A percentile compares a stretch with the other conserved stretches of the same genome.
Evolutionary conservation across 2,888 invertebrate species (phyloP).

Genomic region (Caenorhabditis sp.): DNA sequence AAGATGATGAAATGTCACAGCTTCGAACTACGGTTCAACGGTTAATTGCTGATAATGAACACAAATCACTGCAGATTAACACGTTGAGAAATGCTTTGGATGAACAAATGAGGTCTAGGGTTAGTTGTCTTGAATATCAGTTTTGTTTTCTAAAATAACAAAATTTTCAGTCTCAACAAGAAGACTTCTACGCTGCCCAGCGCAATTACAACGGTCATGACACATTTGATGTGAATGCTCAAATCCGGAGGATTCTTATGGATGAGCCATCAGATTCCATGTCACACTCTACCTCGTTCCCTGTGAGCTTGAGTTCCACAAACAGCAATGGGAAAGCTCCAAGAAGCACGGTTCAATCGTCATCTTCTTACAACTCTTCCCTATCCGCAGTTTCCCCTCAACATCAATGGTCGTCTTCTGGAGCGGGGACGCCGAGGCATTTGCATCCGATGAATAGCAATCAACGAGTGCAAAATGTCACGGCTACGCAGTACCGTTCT

Average conservation of each 20-base stretch:
- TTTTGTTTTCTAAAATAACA: neutral
- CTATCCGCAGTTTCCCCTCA: slow-evolving; percentile 76
- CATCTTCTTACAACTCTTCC: slow-evolving; percentile 82
- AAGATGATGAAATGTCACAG: slow-evolving; percentile 84
- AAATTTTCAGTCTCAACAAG: slow-evolving; percentile 62
- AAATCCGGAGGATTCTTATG: slow-evolving; percentile 77
- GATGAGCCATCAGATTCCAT: slow-evolving; percentile 78
- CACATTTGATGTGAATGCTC: slow-evolving; percentile 79
- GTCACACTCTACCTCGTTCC: slow-evolving; percentile 81
- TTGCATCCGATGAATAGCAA: slow-evolving; percentile 50
- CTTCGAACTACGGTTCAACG: slow-evolving; percentile 85
- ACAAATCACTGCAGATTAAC: slow-evolving; percentile 85
- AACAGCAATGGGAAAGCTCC: slow-evolving; percentile 60
- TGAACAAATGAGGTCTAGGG: slow-evolving; percentile 71
- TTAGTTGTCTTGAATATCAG: neutral
- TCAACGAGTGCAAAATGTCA: slow-evolving; percentile 44
- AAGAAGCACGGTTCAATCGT: slow-evolving; percentile 73
- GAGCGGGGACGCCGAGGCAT: slow-evolving; percentile 67
- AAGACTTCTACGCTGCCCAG: slow-evolving; percentile 63
- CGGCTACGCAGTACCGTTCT: slow-evolving; percentile 67
- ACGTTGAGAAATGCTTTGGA: slow-evolving; percentile 83
- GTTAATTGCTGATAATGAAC: slow-evolving; percentile 85
- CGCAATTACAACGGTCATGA: slow-evolving; percentile 63
- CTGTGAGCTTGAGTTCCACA: slow-evolving; percentile 76
- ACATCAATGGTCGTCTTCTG: slow-evolving; percentile 72